Base-by-base conservation (phyloP, 2,797 vertebrate species). In the Perodicticus potto region DNA sequence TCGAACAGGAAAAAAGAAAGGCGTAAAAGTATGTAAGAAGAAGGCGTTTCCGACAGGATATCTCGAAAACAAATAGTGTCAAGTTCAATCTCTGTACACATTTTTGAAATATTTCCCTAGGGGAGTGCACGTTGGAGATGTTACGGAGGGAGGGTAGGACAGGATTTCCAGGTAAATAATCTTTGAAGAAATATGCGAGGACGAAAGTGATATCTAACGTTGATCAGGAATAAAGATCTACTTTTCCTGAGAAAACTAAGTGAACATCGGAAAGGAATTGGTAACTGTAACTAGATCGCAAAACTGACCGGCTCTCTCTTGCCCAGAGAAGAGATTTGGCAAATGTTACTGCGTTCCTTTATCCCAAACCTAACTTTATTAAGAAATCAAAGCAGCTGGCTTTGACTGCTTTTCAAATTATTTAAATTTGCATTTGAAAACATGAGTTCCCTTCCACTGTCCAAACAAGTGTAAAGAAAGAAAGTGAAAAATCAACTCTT, bases 391-490 rank as follows among this genome's bases (percentile, higher is more conserved):
- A 70, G n/a, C 13, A 73, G 34, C 65, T 37, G 40, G 57, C 23
- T 73, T 70, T 83, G 53, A 57, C 84, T 82, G n/a, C 57, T 90
- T 92, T 89, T 49, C 86, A 78, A 82, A 89, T 91, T 85, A 87
- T 61, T 67, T 63, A 70, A 69, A 88, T 96, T 72, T 91, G 34
- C 29, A 29, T 82, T 82, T 91, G 72, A 87, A 95, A 95, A 89
- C 49, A 55, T 49, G 86, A 72, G 32, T 63, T 95, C 34, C 92
- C 17, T 49, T 83, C 85, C 84, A 85, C 5, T 74, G 9, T 77
- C 86, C 89, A 92, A 95, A 85, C 40, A 91, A 91, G 13, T 65
- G 1, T n/a, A 86, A 93, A 90, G 70, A 89, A 89, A 86, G 9
- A 69, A 0, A 89, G 55, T 45, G 29, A 81, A 92, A 89, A 65